Base-by-base conservation (phyloP, 2,113 vertebrate genomes). In the Gobio gobio region DNA sequence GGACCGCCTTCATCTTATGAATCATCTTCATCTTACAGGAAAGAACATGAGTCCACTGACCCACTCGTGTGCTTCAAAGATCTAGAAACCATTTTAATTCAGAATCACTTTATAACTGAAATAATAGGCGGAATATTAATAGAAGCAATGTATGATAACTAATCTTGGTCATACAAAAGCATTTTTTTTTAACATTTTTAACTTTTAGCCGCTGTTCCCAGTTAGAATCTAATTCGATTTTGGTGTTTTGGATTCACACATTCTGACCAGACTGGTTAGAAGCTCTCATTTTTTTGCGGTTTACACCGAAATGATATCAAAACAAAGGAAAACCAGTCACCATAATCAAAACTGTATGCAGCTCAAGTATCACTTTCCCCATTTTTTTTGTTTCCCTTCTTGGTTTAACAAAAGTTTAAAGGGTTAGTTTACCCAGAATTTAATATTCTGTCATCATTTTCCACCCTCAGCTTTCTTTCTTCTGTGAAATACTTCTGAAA, bases 1-100 rank as follows among this genome's bases (percentile, higher is more conserved):
- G 86, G 83, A 83, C 83, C 68, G 81, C 80, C 78, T 87, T 88
- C 78, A 77, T 84, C 77, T 75, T 82, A 86, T 89, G 86, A 87
- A 82, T 89, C 88, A 89, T 84, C 59, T 74, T 56, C 77, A 86
- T 87, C 84, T 89, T 87, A 89, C 88, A 87, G 82, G 88, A 87
- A 87, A 86, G 40, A 83, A 61, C 84, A 84, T 49, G 24, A 47
- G 86, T 86, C 56, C 2, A 47, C 83, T n/a, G 45, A 88, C 45
- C 20, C 33, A 40, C 78, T 72, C 16, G 7, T 76, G 83, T 81
- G 49, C 66, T 56, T 76, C 63, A 40, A 87, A 85, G 22, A 68
- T 87, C 75, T 43, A 26, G 61, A 63, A 83, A 72, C 82, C 45
- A 16, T 36, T 72, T 56, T 24, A 80, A 12, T 22, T 66, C 59